These are phyloP conservation scores for Cyanoramphus novaezelandiae DNA, from an alignment of 2,113 vertebrate species.

Conservation along the genomic window DNA sequence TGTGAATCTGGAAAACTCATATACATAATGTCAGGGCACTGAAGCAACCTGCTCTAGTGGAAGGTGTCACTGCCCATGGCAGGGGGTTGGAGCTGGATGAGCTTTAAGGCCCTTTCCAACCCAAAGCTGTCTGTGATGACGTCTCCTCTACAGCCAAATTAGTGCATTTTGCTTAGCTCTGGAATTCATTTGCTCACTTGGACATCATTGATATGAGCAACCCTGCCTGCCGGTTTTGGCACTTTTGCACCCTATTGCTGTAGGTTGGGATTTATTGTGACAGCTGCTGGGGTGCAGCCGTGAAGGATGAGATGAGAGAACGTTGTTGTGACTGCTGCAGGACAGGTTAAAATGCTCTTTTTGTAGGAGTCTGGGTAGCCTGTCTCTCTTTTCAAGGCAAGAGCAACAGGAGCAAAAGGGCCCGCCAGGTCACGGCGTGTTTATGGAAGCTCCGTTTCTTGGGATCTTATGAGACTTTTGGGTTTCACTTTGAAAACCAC, in stretches of 20 bases:
- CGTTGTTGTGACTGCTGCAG: not conserved
- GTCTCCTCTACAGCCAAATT: no score
- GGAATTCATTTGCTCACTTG: not conserved
- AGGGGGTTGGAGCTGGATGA: not conserved
- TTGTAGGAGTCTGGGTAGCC: not conserved
- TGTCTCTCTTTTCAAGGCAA: not conserved
- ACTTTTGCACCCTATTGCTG: fast-evolving
- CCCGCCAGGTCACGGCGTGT: not conserved
- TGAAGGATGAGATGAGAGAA: not conserved
- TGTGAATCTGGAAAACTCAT: not conserved
- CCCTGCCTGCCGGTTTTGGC: not conserved
- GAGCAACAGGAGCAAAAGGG: not conserved
- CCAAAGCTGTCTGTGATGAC: no score
- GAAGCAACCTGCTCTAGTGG: not conserved
- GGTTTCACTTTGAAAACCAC: not conserved
- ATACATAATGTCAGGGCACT: fast-evolving
- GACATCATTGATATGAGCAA: fast-evolving
- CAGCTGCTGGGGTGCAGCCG: fast-evolving
- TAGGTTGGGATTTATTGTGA: not conserved
- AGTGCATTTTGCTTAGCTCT: not conserved
- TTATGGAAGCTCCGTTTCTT: not conserved
- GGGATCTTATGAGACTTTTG: not conserved
- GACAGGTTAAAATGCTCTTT: not conserved
- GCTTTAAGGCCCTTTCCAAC: not conserved
- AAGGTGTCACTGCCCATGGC: not conserved